These are phyloP conservation scores for Tenthredo scrophulariae DNA, from an alignment of 2,888 invertebrate species.

Conservation along the genomic window DNA sequence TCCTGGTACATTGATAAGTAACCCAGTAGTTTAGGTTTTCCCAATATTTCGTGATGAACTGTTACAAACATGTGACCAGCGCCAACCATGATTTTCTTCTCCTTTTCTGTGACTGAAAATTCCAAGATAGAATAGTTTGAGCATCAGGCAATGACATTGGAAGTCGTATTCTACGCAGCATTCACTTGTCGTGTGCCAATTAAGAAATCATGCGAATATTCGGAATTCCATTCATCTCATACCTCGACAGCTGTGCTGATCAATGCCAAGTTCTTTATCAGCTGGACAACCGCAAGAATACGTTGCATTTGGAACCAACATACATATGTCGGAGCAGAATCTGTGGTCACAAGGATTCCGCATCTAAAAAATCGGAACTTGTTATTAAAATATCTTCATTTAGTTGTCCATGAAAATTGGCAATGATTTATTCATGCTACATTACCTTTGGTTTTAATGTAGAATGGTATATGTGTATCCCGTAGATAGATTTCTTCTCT, in stretches of 20 bases:
- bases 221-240: conserved; percentile 57
- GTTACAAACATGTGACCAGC: conserved; percentile 81
- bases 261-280: conserved; percentile 82
- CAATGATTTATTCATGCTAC: background rate
- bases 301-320: conserved; percentile 81
- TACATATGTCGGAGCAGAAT: conserved; percentile 89
- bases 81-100: conserved; percentile 81
- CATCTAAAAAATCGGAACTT: conserved; percentile 61
- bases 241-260: conserved; percentile 82
- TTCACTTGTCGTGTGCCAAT: background rate
- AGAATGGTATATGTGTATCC: conserved; percentile 88
- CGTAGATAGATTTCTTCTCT: conserved; percentile 80
- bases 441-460: conserved; percentile 80
- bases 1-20: conserved; percentile 75
- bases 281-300: conserved; percentile 89
- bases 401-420: background rate
- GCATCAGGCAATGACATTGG: background rate
- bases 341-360: conserved; percentile 83
- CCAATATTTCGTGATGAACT: conserved; percentile 84
- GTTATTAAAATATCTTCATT: background rate
- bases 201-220: background rate
- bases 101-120: conserved; percentile 75
- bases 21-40: conserved; percentile 81
- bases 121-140: background rate
- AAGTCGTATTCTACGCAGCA: background rate